Evolutionary conservation across 2,888 invertebrate species (phyloP).

Genomic region (Saturnia japonica): DNA sequence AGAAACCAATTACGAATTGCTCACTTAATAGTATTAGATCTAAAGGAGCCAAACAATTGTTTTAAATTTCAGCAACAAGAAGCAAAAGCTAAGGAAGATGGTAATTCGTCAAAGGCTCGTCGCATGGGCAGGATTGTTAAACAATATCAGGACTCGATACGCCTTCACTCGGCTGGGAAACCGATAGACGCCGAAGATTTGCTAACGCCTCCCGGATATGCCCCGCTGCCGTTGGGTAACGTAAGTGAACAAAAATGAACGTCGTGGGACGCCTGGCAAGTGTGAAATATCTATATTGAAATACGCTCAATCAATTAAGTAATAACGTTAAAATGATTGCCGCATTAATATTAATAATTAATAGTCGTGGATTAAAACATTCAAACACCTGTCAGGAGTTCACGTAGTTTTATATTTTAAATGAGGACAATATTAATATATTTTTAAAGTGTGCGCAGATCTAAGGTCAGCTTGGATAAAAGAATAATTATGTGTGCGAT

Average conservation of each 20-base stretch:
- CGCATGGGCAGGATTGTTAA: conserved; percentile 95
- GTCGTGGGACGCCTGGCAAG: not conserved
- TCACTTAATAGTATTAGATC: no score
- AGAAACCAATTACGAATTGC: no score
- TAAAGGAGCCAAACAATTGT: not conserved
- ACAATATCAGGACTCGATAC: conserved; percentile 95
- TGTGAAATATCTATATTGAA: not conserved
- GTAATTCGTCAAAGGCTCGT: conserved; percentile 92
- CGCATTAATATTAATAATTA: no score
- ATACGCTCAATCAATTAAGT: not conserved
- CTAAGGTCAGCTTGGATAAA: no score
- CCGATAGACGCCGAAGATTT: conserved; percentile 88
- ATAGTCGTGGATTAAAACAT: no score
- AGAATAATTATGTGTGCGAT: no score
- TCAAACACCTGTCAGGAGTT: no score
- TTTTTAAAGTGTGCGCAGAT: no score
- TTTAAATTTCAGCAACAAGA: conserved; percentile 81
- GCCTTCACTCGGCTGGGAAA: conserved; percentile 88
- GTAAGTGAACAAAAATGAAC: conserved; percentile 12
- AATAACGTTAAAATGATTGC: not conserved
- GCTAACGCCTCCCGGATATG: conserved; percentile 92
- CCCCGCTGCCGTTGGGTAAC: conserved; percentile 80
- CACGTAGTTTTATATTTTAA: no score
- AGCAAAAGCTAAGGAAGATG: conserved; percentile 88
- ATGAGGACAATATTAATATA: no score